phyloP scores from a whole-genome alignment of 2,888 invertebrate species.

The Drosophila kanekoi region DNA sequence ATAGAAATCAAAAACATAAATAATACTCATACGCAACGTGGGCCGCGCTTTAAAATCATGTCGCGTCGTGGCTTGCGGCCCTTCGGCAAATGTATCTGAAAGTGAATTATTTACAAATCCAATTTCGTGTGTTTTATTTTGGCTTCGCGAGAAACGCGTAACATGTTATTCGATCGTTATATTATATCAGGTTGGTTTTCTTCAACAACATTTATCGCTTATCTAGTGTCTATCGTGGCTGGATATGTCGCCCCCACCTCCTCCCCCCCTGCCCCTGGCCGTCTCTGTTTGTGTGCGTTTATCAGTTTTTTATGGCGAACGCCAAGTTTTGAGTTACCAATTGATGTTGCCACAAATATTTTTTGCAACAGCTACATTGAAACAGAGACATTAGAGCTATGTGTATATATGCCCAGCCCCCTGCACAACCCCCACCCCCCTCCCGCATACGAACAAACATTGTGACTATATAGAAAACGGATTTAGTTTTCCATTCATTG shows the following conservation, averaged over 20 bases:
- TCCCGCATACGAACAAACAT: neutral
- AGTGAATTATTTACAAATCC: conserved; percentile 17
- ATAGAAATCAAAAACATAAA: neutral
- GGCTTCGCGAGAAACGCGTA: conserved; percentile 40
- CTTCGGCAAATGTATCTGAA: conserved; percentile 33
- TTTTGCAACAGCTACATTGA: conserved; percentile 35
- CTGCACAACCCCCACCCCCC: neutral
- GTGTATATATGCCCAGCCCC: neutral
- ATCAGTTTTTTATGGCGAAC: conserved; percentile 46
- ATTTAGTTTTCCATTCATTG: conserved; percentile 35
- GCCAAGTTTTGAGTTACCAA: conserved; percentile 49
- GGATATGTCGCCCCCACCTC: conserved; percentile 16
- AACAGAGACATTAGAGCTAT: conserved; percentile 25
- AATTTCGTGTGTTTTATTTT: conserved; percentile 54
- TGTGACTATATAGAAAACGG: conserved; percentile 12
- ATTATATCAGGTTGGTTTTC: conserved; percentile 83
- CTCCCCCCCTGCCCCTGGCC: neutral
- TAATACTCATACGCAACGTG: conserved; percentile 63
- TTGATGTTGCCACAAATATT: conserved; percentile 48
- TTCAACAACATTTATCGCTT: conserved; percentile 10
- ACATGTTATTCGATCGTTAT: conserved; percentile 84
- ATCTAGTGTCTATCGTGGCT: conserved; percentile 23
- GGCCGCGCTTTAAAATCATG: conserved; percentile 35
- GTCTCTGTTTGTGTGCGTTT: conserved; percentile 30
- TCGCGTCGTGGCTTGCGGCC: conserved; percentile 52